phyloP scores from a whole-genome alignment of 1,140 invertebrate species.

The Trissolcus basalis region DNA sequence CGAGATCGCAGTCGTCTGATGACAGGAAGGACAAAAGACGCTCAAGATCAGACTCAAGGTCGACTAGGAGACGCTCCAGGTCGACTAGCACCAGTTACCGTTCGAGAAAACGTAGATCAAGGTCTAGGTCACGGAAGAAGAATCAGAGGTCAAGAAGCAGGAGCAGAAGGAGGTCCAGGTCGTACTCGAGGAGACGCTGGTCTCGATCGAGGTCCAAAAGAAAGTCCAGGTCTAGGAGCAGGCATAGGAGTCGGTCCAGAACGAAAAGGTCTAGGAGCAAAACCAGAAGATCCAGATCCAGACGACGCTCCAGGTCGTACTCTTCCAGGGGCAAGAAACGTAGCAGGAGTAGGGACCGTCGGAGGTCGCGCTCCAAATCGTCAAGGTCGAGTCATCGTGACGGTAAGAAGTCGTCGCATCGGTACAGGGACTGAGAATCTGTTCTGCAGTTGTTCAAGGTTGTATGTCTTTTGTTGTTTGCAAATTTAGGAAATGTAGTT shows the following conservation, averaged over 20 bases:
- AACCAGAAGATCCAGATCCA: constrained; percentile 52
- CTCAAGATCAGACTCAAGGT: constrained; percentile 62
- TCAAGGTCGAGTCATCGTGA: constrained; percentile 69
- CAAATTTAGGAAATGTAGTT: too few relatives aligned
- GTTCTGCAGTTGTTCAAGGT: constrained; percentile 65
- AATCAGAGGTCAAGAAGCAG: constrained; percentile 42
- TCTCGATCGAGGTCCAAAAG: constrained; percentile 31
- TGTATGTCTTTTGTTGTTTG: constrained; percentile 62
- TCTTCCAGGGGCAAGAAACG: constrained; percentile 61
- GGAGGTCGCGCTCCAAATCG: constrained; percentile 66
- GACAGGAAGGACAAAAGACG: constrained; percentile 53
- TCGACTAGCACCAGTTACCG: constrained; percentile 64
- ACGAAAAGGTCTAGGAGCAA: constrained; percentile 45
- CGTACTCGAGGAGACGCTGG: constrained; percentile 56
- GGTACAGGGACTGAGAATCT: constrained; percentile 72
- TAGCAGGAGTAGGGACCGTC: constrained; percentile 64
- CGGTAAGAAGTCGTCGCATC: constrained; percentile 74
- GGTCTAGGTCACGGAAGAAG: constrained; percentile 62
- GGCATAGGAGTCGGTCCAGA: constrained; percentile 59
- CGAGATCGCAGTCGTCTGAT: constrained; percentile 66
- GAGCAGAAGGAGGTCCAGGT: constrained; percentile 63
- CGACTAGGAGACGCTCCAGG: constrained; percentile 63
- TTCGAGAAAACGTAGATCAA: constrained; percentile 61
- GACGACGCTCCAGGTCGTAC: constrained; percentile 67
- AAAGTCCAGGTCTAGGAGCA: constrained; percentile 40